Conservation (phyloP, 35 echinoderm and acorn worm species). For the Anneissia japonica region DNA sequence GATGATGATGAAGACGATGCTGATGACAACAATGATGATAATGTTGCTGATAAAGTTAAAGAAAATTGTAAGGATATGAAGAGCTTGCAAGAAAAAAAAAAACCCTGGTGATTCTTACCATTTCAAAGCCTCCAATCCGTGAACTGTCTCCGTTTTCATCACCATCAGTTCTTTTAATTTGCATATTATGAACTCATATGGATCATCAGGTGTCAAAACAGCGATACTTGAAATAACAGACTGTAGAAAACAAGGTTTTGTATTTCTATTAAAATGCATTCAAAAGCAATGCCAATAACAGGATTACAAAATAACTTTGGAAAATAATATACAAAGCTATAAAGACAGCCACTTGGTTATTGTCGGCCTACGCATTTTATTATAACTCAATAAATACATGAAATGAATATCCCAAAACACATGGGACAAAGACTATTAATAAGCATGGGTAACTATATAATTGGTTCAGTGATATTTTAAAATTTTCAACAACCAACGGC, state of each 20-base stretch:
- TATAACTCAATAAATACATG: neutral
- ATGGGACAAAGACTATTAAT: no score
- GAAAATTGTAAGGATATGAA: no score
- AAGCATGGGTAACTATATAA: no score
- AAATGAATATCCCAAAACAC: neutral
- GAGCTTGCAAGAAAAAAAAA: no score
- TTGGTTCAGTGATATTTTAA: no score
- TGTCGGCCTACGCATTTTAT: neutral
- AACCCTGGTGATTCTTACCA: constrained; percentile 39
- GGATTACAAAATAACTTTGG: neutral
- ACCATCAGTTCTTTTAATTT: constrained; percentile 65
- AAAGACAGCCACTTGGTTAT: neutral
- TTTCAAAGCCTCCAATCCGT: constrained; percentile 78
- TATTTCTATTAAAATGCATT: no score
- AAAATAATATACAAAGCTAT: neutral
- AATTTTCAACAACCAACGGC: no score
- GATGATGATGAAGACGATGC: no score
- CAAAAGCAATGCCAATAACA: no score
- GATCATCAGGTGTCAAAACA: constrained; percentile 70
- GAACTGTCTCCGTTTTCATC: constrained; percentile 56
- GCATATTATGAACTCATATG: constrained; percentile 65
- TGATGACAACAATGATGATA: no score
- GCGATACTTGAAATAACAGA: constrained; percentile 88
- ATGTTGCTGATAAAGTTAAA: no score
- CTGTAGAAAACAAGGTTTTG: constrained; percentile 43